Conservation (phyloP, 2,113 vertebrate genomes). For the Apteryx mantelli region DNA sequence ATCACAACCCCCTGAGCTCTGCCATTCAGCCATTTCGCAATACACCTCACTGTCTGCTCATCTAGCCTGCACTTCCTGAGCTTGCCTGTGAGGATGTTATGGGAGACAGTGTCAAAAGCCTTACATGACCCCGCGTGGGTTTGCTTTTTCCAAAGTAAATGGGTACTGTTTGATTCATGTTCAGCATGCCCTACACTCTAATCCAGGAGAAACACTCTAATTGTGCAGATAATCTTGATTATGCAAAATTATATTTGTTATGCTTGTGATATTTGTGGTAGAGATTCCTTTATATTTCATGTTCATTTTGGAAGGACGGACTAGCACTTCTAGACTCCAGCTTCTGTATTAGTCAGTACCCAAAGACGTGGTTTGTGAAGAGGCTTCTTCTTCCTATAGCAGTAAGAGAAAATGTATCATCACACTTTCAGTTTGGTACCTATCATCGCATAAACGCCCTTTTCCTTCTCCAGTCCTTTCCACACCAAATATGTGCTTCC, state of each 20-base stretch:
- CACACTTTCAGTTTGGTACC: not conserved
- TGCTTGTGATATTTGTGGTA: not conserved
- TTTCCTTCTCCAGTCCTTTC: not conserved
- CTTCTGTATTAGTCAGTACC: not conserved
- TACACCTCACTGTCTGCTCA: no score
- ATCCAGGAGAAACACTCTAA: not conserved
- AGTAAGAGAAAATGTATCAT: not conserved
- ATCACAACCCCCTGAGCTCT: no score
- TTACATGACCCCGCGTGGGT: not conserved
- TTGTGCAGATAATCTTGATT: not conserved
- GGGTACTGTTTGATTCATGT: not conserved
- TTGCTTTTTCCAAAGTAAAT: not conserved
- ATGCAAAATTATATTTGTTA: not conserved
- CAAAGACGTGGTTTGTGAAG: not conserved
- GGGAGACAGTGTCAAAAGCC: no score
- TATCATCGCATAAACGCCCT: accelerated
- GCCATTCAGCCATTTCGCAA: no score
- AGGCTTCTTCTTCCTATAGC: not conserved
- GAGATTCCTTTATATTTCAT: not conserved
- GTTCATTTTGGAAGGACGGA: not conserved
- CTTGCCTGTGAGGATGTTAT: no score
- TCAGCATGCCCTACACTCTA: not conserved
- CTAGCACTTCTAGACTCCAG: not conserved
- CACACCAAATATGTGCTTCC: not conserved
- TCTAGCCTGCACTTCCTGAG: no score